Conservation (phyloP, 2,113 vertebrate species). For the Phocoena phocoena region DNA sequence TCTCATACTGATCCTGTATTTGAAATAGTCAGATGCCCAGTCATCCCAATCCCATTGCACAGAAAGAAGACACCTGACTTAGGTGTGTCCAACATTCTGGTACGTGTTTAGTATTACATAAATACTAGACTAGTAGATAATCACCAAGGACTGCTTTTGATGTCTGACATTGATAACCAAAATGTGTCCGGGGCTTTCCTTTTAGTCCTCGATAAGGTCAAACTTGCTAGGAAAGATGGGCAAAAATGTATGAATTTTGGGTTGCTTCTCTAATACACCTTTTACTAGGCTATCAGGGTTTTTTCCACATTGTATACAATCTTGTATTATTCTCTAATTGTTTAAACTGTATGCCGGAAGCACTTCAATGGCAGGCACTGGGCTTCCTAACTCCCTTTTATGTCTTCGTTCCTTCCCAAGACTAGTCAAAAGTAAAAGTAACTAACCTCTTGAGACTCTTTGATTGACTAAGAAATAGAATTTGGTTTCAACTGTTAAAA, state of each 20-base stretch:
- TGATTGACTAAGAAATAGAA: constrained; percentile 9
- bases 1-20: not conserved
- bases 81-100: not conserved
- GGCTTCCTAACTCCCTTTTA: not conserved
- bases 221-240: not conserved
- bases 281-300: not conserved
- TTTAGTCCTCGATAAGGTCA: not conserved
- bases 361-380: not conserved
- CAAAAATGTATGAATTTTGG: not conserved
- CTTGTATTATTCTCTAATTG: not conserved
- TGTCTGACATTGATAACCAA: not conserved
- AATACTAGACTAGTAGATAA: not conserved
- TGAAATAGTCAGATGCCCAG: not conserved
- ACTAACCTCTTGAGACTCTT: not conserved
- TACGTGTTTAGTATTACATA: not conserved
- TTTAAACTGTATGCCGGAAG: not conserved
- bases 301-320: not conserved
- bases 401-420: not conserved
- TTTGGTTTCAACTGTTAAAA: not conserved
- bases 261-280: not conserved
- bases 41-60: not conserved
- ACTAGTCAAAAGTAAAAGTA: not conserved
- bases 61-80: not conserved
- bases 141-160: not conserved
- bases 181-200: not conserved